phyloP scores from a whole-genome alignment of 2,888 invertebrate species.

The Cheilosia pagana region DNA sequence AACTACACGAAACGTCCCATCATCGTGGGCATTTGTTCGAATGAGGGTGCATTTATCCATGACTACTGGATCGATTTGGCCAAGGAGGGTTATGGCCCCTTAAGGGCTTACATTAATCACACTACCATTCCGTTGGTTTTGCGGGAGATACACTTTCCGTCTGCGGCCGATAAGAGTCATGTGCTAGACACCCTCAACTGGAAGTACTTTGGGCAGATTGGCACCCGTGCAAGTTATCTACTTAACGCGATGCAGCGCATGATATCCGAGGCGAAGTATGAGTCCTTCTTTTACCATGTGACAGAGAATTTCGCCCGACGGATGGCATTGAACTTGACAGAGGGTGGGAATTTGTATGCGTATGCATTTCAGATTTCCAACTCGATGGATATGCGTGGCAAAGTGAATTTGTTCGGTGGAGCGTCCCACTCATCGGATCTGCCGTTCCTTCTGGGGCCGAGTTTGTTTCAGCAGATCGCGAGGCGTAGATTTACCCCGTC shows the following conservation, averaged over 20 bases:
- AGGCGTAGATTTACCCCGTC: constrained; percentile 86
- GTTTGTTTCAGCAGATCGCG: constrained; percentile 87
- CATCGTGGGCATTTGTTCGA: constrained; percentile 88
- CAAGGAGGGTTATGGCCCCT: constrained; percentile 84
- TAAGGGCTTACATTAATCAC: constrained; percentile 86
- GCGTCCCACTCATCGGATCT: constrained; percentile 88
- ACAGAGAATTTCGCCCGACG: constrained; percentile 77
- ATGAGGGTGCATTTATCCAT: constrained; percentile 87
- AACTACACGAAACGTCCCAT: constrained; percentile 86
- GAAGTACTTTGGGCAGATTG: constrained; percentile 81
- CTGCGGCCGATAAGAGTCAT: constrained; percentile 74
- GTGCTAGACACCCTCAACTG: constrained; percentile 80
- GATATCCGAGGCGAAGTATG: constrained; percentile 81
- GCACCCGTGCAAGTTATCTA: constrained; percentile 77
- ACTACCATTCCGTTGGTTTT: constrained; percentile 86
- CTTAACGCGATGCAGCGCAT: constrained; percentile 81
- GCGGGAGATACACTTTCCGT: constrained; percentile 82
- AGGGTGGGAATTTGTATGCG: constrained; percentile 77
- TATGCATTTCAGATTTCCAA: constrained; percentile 82
- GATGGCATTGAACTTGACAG: constrained; percentile 54
- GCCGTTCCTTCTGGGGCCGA: constrained; percentile 87
- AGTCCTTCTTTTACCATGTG: constrained; percentile 81
- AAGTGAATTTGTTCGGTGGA: constrained; percentile 84
- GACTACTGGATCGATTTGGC: constrained; percentile 86
- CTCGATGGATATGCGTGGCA: constrained; percentile 83